A percentile compares a stretch with the other conserved stretches of the same genome.
Evolutionary conservation across 2,888 invertebrate genomes (phyloP).

Genomic region (Molorchus minor): DNA sequence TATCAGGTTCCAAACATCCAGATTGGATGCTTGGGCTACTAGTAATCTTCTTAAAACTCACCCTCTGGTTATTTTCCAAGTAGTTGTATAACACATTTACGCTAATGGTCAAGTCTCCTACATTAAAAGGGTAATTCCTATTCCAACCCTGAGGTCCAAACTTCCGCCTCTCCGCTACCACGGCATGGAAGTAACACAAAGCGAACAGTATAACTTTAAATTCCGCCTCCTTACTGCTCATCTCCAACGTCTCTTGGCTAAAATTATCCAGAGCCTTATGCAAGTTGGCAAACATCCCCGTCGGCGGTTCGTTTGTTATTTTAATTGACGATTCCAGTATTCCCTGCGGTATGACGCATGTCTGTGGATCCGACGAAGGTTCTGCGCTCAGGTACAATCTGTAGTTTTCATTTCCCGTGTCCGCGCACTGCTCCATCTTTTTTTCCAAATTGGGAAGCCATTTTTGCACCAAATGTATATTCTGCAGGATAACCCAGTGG

Average conservation of each 20-base stretch:
- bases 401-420: slow-evolving; percentile 72
- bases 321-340: slow-evolving; percentile 93
- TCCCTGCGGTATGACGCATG: slow-evolving; percentile 80
- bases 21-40: too few species aligned
- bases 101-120: slow-evolving; percentile 91
- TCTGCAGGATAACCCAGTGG: slow-evolving; percentile 94
- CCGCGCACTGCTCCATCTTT: slow-evolving; percentile 84
- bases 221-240: slow-evolving; percentile 92
- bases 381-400: slow-evolving; percentile 87
- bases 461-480: slow-evolving; percentile 88
- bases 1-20: too few species aligned
- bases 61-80: slow-evolving; percentile 84
- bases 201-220: slow-evolving; percentile 91
- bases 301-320: slow-evolving; percentile 95
- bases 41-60: too few species aligned
- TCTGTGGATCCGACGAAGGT: slow-evolving; percentile 75
- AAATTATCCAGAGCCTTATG: slow-evolving; percentile 94
- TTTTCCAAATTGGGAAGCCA: slow-evolving; percentile 92
- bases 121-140: slow-evolving; percentile 79
- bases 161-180: slow-evolving; percentile 90
- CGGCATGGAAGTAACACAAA: slow-evolving; percentile 94
- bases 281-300: slow-evolving; percentile 93
- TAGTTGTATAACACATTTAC: slow-evolving; percentile 91
- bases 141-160: slow-evolving; percentile 97
- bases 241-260: slow-evolving; percentile 90